phyloP scores from a whole-genome alignment of 1,140 invertebrate species.

The Bilobella aurantiaca region DNA sequence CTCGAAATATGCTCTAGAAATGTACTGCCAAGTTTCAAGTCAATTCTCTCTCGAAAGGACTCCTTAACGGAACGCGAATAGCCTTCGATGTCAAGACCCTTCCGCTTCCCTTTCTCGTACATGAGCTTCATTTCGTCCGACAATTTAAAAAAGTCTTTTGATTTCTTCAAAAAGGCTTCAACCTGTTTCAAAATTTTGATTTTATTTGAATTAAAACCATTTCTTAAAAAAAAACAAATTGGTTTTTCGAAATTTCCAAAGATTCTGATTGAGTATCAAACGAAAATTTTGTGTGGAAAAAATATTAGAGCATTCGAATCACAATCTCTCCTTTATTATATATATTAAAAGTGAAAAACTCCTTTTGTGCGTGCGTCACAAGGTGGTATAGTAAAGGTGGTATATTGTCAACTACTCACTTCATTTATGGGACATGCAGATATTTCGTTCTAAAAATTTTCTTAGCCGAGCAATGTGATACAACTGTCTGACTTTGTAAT shows the following conservation, averaged over 20 bases:
- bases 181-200: too few species aligned
- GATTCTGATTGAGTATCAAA: not conserved
- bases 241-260: not conserved
- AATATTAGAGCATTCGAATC: not conserved
- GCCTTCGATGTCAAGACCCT: not conserved
- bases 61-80: not conserved
- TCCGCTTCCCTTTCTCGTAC: not conserved
- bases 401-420: too few species aligned
- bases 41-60: not conserved
- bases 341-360: too few species aligned
- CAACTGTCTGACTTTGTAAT: too few species aligned
- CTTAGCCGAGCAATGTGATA: too few species aligned
- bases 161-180: not conserved
- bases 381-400: too few species aligned
- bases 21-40: not conserved
- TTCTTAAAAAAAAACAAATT: too few species aligned
- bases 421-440: too few species aligned
- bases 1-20: not conserved
- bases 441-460: too few species aligned
- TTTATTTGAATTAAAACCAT: too few species aligned
- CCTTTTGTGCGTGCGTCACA: too few species aligned
- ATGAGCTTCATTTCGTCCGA: not conserved
- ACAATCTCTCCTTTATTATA: not conserved
- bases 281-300: not conserved
- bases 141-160: not conserved